Conservation (phyloP, 1,140 invertebrate genomes). For the Chironomus tepperi region DNA sequence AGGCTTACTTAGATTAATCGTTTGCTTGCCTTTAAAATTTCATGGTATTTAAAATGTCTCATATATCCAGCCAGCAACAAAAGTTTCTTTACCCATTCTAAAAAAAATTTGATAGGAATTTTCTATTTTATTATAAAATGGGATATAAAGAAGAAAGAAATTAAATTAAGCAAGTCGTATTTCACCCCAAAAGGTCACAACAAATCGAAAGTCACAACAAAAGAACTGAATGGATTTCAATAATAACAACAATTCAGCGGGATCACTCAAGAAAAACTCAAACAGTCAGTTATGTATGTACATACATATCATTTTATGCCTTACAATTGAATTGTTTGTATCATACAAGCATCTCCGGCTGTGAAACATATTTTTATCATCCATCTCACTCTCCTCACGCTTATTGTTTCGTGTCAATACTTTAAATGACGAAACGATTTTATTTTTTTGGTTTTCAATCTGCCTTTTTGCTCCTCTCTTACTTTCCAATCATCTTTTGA, state of each 20-base stretch:
- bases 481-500: too few relatives aligned
- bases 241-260: not conserved
- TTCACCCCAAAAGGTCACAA: slow-evolving; percentile 5
- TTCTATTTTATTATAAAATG: not conserved
- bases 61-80: too few relatives aligned
- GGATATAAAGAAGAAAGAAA: not conserved
- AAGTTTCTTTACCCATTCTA: too few relatives aligned
- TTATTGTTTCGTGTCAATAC: not conserved
- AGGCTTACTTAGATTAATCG: too few relatives aligned
- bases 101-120: not conserved
- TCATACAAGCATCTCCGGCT: not conserved
- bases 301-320: not conserved
- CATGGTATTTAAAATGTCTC: too few relatives aligned
- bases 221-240: not conserved
- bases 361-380: not conserved
- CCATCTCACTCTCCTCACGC: not conserved
- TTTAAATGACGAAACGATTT: not conserved
- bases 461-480: too few relatives aligned
- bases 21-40: too few relatives aligned
- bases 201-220: slow-evolving; percentile 1
- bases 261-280: not conserved
- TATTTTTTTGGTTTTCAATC: too few relatives aligned
- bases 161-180: slow-evolving; percentile 14
- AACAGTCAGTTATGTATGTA: not conserved
- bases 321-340: slow-evolving; percentile 9